Conservation (phyloP, 1,140 invertebrate genomes). For the Triops longicaudatus region DNA sequence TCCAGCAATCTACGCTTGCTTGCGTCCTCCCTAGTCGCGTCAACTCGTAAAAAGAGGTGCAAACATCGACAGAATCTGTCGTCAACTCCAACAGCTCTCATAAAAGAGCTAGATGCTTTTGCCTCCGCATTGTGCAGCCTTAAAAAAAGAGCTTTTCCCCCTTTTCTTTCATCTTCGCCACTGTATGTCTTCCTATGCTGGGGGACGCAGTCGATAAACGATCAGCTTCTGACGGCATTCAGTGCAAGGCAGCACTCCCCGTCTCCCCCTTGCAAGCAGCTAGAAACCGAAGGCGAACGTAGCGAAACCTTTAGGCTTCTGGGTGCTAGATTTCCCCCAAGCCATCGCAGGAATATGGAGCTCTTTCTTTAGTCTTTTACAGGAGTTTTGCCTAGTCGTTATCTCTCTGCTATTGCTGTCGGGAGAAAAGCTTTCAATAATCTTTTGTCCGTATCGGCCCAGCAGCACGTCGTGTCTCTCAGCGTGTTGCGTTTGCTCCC, state of each 20-base stretch:
- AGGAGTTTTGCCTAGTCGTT: neutral
- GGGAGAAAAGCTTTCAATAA: conserved; percentile 5
- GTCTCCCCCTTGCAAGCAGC: neutral
- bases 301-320: neutral
- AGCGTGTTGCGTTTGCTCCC: neutral
- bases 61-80: conserved; percentile 1
- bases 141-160: neutral
- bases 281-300: neutral
- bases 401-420: neutral
- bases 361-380: conserved; percentile 1
- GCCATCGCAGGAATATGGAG: neutral
- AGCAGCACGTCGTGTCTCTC: conserved; percentile 2
- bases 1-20: neutral
- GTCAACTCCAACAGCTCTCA: conserved; percentile 3
- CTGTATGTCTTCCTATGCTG: conserved; percentile 2
- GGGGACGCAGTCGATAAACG: conserved; percentile 3
- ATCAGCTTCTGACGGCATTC: conserved; percentile 11
- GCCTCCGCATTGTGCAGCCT: neutral
- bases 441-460: conserved; percentile 1
- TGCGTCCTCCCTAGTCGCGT: conserved; percentile 1
- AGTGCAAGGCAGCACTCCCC: neutral
- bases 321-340: neutral
- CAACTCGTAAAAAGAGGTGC: conserved; percentile 9
- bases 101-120: neutral
- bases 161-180: conserved; percentile 7